Conservation (phyloP, 1,140 invertebrate genomes). For the Notospermus geniculatus region DNA sequence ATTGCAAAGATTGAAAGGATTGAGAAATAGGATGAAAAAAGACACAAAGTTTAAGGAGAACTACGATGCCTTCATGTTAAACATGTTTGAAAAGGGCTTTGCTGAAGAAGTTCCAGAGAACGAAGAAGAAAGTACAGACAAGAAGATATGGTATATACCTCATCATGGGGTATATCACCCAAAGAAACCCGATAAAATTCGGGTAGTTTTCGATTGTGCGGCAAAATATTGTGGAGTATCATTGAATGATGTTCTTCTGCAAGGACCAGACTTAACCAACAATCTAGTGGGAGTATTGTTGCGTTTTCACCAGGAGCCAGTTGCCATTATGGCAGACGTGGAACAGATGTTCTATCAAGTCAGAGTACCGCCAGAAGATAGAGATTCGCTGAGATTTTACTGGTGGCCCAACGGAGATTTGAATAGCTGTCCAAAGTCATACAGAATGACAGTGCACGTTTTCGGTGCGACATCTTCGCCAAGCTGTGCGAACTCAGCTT, state of each 20-base stretch:
- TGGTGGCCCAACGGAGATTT: slow-evolving; percentile 19
- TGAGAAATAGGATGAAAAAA: slow-evolving; percentile 13
- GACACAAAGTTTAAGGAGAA: slow-evolving; percentile 21
- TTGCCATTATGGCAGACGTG: slow-evolving; percentile 17
- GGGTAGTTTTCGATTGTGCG: slow-evolving; percentile 30
- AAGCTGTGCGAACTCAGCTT: slow-evolving; percentile 21
- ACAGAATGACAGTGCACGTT: slow-evolving; percentile 19
- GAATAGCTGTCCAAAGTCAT: slow-evolving; percentile 9
- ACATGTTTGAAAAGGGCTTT: slow-evolving; percentile 16
- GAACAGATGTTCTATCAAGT: slow-evolving; percentile 23
- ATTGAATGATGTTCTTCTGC: slow-evolving; percentile 9
- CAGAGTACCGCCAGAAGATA: slow-evolving; percentile 10
- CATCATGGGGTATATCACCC: slow-evolving; percentile 26
- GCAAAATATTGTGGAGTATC: slow-evolving; percentile 13
- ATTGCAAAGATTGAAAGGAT: slow-evolving; percentile 10
- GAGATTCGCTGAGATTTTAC: slow-evolving; percentile 20
- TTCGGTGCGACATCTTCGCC: slow-evolving; percentile 21
- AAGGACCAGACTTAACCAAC: slow-evolving; percentile 25
- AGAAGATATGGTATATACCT: slow-evolving; percentile 25
- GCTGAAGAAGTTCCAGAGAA: slow-evolving; percentile 13
- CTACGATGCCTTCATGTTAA: slow-evolving; percentile 18
- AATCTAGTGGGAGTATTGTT: slow-evolving; percentile 22
- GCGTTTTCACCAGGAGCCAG: slow-evolving; percentile 15
- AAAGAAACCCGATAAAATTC: slow-evolving; percentile 23
- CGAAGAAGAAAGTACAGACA: neutral